Evolutionary conservation across 2,113 vertebrate genomes (phyloP), one percentile per base, ranked within the genome.

Genomic region (Antennarius striatus): DNA sequence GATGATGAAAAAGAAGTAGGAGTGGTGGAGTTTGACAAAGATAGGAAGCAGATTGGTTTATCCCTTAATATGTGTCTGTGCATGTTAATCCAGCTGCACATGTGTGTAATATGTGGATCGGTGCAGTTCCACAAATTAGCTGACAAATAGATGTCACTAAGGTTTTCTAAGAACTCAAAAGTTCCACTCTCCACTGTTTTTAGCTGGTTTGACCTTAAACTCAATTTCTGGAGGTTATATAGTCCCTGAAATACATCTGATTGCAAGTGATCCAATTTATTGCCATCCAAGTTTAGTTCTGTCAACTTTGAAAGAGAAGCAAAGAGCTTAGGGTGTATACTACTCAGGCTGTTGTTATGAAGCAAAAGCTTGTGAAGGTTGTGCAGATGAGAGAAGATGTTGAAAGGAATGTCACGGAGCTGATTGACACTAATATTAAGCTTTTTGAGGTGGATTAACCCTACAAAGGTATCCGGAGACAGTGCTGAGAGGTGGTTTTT

Each of bases 91-190:
- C 91, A 92, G 62, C 48, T 52, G 49, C 82, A 82, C 62, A 90
- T 42, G 76, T 91, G 84, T 5, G 57, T 36, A 11, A 71, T 68
- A 7, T 36, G 49, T 2, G 30, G 11, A 39, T 74, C 67, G 56
- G 59, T 59, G n/a, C 91, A 92, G 39, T 89, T 55, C 91, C 89
- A 93, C 48, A 67, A 51, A 22, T 93, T 89, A 15, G 50, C 78
- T 4, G 80, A 77, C 57, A 92, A 71, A 56, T 77, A 22, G 10
- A 90, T 40, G 2, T 2, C 12, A 0, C 10, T 71, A 10, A 89
- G 60, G 4, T 45, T 75, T 14, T 0, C 43, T 58, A 91, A 47
- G 50, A 67, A 48, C 13, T 64, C 70, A 30, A 92, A 53, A 4
- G 84, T 82, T n/a, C 66, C 80, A 0, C 48, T 39, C 11, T 70